Percentiles rank a stretch among this genome's conserved stretches.
These are phyloP conservation scores for Peromyscus melanophrys DNA, from an alignment of 2,797 vertebrate genomes.

Conservation along the genomic window DNA sequence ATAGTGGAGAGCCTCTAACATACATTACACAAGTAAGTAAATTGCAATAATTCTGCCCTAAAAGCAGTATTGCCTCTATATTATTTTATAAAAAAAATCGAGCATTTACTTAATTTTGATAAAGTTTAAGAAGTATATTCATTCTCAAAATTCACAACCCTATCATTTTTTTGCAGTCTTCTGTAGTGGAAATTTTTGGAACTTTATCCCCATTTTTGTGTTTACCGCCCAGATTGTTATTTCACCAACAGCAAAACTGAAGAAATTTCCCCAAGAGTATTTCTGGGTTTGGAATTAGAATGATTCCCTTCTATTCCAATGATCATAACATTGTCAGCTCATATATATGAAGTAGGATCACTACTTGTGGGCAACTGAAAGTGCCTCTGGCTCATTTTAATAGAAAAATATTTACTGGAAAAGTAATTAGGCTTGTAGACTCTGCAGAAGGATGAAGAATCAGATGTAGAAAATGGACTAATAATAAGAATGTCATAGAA, in stretches of 20 bases:
- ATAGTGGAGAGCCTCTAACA: background rate
- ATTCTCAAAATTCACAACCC: background rate
- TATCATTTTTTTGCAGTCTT: background rate
- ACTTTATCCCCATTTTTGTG: background rate
- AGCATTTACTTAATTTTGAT: constrained; percentile 7
- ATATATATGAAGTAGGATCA: background rate
- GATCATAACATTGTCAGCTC: background rate
- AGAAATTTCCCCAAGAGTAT: background rate
- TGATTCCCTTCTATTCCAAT: background rate
- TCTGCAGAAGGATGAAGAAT: background rate
- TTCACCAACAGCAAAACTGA: background rate
- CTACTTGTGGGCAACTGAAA: background rate
- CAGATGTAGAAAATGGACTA: background rate
- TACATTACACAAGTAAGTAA: background rate
- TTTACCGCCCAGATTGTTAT: background rate
- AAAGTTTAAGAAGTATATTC: background rate
- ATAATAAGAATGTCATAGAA: background rate
- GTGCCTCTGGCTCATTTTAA: constrained; percentile 1
- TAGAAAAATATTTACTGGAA: background rate
- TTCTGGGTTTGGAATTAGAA: constrained; percentile 10
- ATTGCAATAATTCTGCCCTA: background rate
- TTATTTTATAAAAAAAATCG: constrained; percentile 27
- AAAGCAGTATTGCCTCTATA: background rate
- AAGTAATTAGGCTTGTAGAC: background rate
- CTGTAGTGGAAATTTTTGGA: background rate